phyloP scores from a whole-genome alignment of 1,140 invertebrate genomes.

The Oedothorax gibbosus region DNA sequence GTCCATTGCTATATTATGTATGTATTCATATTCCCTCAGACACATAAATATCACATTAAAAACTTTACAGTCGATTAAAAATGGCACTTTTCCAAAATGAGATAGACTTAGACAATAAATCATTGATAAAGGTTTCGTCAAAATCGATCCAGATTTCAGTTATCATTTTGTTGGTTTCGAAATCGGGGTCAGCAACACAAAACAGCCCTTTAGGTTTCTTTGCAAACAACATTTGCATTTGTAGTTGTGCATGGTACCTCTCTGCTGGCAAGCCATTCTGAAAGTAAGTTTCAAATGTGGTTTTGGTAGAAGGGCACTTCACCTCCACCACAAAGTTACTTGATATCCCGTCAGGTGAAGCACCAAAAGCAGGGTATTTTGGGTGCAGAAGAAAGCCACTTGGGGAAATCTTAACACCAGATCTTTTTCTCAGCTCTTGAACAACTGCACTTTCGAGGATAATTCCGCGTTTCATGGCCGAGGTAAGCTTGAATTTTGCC shows the following conservation, averaged over 20 bases:
- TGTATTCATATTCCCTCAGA: too few relatives aligned
- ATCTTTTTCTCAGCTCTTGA: not conserved
- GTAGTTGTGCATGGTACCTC: not conserved
- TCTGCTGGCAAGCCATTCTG: not conserved
- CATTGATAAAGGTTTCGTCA: not conserved
- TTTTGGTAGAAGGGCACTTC: not conserved
- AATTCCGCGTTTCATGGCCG: not conserved
- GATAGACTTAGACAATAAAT: not conserved
- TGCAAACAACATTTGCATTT: slow-evolving; percentile 24
- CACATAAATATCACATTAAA: too few relatives aligned
- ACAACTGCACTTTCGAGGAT: too few relatives aligned
- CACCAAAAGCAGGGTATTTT: slow-evolving; percentile 1
- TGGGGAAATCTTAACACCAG: not conserved
- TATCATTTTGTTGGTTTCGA: not conserved
- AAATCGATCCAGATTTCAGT: not conserved
- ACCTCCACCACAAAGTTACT: not conserved
- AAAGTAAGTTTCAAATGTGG: not conserved
- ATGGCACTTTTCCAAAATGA: slow-evolving; percentile 1
- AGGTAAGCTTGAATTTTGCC: not conserved
- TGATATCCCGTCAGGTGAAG: not conserved
- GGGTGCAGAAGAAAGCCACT: not conserved
- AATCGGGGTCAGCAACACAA: slow-evolving; percentile 4
- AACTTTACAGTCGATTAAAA: too few relatives aligned
- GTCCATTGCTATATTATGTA: too few relatives aligned
- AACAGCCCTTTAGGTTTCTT: not conserved